These are phyloP conservation scores for Catamblyrhynchus diadema DNA, from an alignment of 2,797 vertebrate species.

Conservation along the genomic window DNA sequence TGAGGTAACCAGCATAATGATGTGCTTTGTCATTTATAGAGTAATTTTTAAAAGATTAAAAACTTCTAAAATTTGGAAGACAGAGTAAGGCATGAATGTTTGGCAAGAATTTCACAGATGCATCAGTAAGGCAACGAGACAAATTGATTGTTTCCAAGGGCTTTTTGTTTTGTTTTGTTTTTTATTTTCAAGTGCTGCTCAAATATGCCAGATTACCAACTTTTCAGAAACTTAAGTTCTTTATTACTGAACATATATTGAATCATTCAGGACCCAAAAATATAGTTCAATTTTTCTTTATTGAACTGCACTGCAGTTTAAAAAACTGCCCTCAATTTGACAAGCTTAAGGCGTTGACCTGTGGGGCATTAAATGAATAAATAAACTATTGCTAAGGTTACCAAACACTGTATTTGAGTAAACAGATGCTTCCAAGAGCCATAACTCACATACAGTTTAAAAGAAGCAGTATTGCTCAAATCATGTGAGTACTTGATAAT, in stretches of 20 bases:
- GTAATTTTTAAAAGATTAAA: conserved; percentile 9
- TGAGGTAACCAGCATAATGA: conserved; percentile 12
- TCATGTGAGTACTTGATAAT: conserved; percentile 51
- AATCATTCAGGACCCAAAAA: neutral
- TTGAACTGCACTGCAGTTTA: neutral
- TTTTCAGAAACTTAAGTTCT: neutral
- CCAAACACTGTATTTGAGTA: conserved; percentile 41
- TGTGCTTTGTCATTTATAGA: neutral
- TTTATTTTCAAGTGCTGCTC: neutral
- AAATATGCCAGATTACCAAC: neutral
- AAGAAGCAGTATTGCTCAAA: conserved; percentile 18
- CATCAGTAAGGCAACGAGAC: neutral
- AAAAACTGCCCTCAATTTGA: neutral
- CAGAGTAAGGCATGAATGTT: neutral
- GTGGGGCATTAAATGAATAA: conserved; percentile 11
- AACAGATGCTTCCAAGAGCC: conserved; percentile 34
- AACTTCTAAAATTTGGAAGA: conserved; percentile 15
- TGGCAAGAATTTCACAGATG: conserved; percentile 24
- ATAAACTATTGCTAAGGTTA: conserved; percentile 57
- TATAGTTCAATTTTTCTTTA: neutral
- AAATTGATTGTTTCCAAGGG: conserved; percentile 41
- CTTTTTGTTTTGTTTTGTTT: conserved; percentile 25
- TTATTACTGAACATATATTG: neutral
- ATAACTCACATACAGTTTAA: neutral
- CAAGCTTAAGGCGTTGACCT: neutral